phyloP scores from a whole-genome alignment of 2,113 vertebrate species.

The Nymphicus hollandicus region DNA sequence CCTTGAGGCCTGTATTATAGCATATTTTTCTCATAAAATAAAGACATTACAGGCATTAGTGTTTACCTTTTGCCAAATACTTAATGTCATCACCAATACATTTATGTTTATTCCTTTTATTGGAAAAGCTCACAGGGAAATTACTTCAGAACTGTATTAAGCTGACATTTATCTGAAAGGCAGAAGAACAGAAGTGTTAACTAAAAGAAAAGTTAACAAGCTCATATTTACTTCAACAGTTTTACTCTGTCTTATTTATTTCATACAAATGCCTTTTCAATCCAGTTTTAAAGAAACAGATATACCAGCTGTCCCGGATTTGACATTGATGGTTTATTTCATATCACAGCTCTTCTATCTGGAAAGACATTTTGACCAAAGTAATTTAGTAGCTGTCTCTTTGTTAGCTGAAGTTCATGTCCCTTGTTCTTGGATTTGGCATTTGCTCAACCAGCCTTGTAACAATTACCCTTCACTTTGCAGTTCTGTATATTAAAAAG shows the following conservation, averaged over 20 bases:
- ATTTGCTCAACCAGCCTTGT: background rate
- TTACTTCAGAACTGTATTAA: background rate
- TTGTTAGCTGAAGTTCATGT: background rate
- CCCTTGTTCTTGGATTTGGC: background rate
- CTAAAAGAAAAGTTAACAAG: background rate
- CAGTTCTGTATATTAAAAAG: background rate
- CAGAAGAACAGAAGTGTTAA: background rate
- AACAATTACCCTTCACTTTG: background rate
- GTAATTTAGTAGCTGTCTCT: background rate
- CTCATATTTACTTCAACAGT: background rate
- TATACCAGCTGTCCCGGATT: background rate
- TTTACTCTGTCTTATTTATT: background rate
- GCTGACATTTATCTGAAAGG: background rate
- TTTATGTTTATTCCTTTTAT: background rate
- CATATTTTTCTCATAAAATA: background rate
- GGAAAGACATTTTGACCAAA: background rate
- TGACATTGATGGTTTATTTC: background rate
- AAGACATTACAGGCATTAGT: background rate
- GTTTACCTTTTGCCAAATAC: background rate
- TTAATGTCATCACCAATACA: background rate
- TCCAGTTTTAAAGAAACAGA: background rate
- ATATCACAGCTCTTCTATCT: background rate
- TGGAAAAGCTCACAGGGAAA: background rate
- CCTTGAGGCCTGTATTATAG: background rate
- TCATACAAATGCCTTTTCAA: background rate